Conservation (phyloP, 2,888 invertebrate species). For the Aphodius sticticus region DNA sequence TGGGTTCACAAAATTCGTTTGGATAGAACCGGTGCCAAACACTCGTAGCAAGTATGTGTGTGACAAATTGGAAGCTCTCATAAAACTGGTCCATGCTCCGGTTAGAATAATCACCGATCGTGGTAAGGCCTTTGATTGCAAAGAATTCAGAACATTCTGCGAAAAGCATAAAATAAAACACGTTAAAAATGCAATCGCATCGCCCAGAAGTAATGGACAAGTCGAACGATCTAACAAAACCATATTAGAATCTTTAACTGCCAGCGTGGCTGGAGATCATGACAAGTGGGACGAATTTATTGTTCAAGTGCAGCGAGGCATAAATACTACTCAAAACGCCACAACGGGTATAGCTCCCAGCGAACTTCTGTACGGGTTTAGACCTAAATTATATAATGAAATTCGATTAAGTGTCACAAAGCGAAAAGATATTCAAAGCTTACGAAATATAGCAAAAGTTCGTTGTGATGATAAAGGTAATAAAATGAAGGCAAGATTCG, state of each 20-base stretch:
- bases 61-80: not conserved
- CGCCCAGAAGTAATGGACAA: constrained; percentile 35
- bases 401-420: constrained; percentile 27
- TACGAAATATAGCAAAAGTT: not conserved
- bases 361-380: too few species aligned
- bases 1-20: not conserved
- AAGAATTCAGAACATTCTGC: not conserved
- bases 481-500: constrained; percentile 9
- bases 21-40: constrained; percentile 5
- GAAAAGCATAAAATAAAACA: not conserved
- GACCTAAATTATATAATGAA: constrained; percentile 20
- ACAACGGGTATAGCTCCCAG: constrained; percentile 27
- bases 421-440: not conserved
- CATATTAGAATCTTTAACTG: constrained; percentile 42
- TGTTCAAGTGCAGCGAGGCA: constrained; percentile 37
- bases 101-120: constrained; percentile 22
- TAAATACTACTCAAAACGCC: constrained; percentile 40
- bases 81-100: not conserved
- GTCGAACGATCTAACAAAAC: constrained; percentile 36
- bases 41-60: not conserved
- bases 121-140: constrained; percentile 24
- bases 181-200: constrained; percentile 18
- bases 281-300: constrained; percentile 42
- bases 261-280: constrained; percentile 35
- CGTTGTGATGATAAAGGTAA: not conserved